Evolutionary conservation across 2,113 vertebrate species (phyloP).

Genomic region (Eupsittula cactorum): DNA sequence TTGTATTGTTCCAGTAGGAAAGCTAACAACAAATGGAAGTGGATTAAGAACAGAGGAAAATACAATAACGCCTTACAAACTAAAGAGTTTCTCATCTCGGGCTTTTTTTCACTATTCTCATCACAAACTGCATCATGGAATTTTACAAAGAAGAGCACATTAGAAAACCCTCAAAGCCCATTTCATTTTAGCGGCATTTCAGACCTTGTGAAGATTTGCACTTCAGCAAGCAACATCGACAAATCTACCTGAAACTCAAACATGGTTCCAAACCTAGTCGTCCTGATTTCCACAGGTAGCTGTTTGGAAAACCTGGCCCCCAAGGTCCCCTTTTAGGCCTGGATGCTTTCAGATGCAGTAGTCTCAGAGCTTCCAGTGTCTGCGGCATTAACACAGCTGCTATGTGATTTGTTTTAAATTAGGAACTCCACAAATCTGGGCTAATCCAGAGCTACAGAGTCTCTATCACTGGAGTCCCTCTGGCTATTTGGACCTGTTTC

Average conservation of each 20-base stretch:
- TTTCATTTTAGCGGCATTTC: background rate
- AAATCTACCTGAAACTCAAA: background rate
- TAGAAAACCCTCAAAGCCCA: background rate
- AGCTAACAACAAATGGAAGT: background rate
- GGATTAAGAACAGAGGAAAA: background rate
- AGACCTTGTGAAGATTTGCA: background rate
- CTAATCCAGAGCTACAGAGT: background rate
- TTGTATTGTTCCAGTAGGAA: background rate
- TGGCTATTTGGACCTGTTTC: background rate
- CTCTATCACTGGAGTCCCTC: background rate
- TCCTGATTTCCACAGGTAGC: background rate
- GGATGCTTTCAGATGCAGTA: background rate
- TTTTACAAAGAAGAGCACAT: background rate
- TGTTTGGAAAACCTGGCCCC: background rate
- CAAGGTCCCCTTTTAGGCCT: background rate
- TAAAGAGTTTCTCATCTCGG: background rate
- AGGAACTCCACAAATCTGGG: background rate
- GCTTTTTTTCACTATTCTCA: background rate
- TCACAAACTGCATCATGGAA: background rate
- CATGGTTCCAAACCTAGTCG: fast-evolving
- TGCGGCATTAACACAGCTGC: background rate
- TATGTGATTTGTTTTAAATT: background rate
- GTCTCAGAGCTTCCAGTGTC: background rate
- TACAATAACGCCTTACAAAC: background rate
- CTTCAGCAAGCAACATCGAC: background rate